Base-by-base conservation (phyloP, 2,888 invertebrate genomes). In the Lepidocyrtoides sp. region DNA sequence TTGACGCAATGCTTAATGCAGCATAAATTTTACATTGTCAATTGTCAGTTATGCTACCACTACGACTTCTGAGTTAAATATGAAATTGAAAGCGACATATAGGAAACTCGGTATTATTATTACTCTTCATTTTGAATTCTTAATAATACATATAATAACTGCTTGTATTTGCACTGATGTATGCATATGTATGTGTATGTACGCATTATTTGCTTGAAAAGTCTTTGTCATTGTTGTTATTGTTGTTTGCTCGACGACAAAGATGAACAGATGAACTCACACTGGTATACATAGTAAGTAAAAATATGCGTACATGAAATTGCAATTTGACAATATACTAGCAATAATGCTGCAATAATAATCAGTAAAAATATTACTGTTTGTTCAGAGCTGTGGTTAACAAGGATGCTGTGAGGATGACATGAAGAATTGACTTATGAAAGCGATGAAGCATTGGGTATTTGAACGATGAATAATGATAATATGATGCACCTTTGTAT, bases 371-470 rank as follows among this genome's bases (percentile, higher is more conserved):
- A n/a, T 72, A 86, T 75, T 32, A 86, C 41, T 75, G 85, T 75
- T 86, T 86, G 75, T 41, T 75, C 20, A 75, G 54, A 36, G 57
- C 57, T 86, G 75, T 41, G 75, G 57, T 86, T 86, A 86, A 86
- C 85, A 75, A 86, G 84, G 32, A 54, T 57, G 85, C 75, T 86
- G 75, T 86, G 85, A 86, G 32, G 84, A 72, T 75, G 85, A 75
- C 85, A 86, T 86, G 85, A 86, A 86, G 75, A 86, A 86, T 86
- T 86, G 85, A 75, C 85, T 86, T 75, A 20, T 86, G 85, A 86
- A 86, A 75, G 75, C 85, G 66, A 48, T 84, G 82, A 82, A 48
- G 48, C 48, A 84, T 84, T 84, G 12, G 10, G 41, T 14, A 51
- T 48, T 23, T 44, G 20, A 44, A 41, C 2, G 44, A 72, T 44